These are phyloP conservation scores for Diphyllodes magnificus DNA, from an alignment of 2,113 vertebrate genomes.

Conservation along the genomic window DNA sequence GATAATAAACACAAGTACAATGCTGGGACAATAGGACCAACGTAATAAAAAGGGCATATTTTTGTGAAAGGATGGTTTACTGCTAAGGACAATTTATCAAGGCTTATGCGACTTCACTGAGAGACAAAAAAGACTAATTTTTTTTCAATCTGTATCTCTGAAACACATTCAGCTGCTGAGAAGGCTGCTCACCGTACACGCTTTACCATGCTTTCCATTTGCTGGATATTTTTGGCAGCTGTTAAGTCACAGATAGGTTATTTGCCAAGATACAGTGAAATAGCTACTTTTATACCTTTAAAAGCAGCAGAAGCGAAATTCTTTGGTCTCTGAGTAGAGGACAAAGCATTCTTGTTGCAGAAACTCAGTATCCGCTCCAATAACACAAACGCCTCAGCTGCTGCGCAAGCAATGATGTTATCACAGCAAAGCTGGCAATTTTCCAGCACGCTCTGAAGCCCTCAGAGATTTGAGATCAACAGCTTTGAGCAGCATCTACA, in stretches of 20 bases:
- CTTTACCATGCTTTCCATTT: background rate
- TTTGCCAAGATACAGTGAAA: background rate
- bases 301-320: background rate
- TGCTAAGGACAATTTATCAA: background rate
- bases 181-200: background rate
- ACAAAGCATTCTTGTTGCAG: background rate
- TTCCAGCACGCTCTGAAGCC: background rate
- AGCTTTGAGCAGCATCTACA: background rate
- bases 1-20: background rate
- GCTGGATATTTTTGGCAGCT: background rate
- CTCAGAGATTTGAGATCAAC: rapidly evolving
- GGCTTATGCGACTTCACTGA: background rate
- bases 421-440: background rate
- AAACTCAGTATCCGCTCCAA: background rate
- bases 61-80: background rate
- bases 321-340: background rate
- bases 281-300: background rate
- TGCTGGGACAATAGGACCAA: background rate
- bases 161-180: background rate
- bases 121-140: background rate
- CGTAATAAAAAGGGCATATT: background rate
- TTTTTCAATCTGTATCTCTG: background rate
- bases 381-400: rapidly evolving
- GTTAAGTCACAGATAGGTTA: background rate
- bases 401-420: background rate